Conservation (phyloP, 1,140 invertebrate species). For the Matsumurasca onukii region DNA sequence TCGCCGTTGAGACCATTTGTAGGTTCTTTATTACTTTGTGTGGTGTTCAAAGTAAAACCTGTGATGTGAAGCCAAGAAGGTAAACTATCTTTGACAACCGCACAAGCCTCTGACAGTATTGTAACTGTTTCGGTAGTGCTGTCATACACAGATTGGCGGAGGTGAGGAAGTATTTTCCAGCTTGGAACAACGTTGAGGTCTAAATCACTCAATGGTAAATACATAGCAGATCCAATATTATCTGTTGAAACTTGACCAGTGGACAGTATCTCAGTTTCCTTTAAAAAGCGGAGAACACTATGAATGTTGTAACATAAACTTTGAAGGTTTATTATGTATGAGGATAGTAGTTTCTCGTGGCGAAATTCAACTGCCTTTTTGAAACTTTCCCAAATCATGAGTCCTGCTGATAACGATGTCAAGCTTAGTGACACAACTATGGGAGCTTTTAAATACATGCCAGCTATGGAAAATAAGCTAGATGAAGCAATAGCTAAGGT, state of each 20-base stretch:
- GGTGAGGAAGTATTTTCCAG: slow-evolving; percentile 2
- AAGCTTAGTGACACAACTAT: not conserved
- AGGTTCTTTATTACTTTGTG: not conserved
- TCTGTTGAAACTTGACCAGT: not conserved
- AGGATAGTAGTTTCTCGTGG: not conserved
- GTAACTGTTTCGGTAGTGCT: not conserved
- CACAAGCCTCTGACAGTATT: not conserved
- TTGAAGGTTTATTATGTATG: not conserved
- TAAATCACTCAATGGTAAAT: not conserved
- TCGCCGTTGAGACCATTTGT: not conserved
- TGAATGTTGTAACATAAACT: slow-evolving; percentile 1
- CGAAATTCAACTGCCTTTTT: not conserved
- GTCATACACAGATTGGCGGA: not conserved
- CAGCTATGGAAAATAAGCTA: not conserved
- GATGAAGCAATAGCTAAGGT: not conserved
- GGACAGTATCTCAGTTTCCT: slow-evolving; percentile 5
- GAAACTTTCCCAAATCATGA: not conserved
- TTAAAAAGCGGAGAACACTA: not conserved
- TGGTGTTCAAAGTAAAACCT: not conserved
- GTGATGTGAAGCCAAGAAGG: not conserved
- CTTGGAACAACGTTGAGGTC: not conserved
- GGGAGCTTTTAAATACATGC: not conserved
- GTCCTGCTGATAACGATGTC: not conserved
- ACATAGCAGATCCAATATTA: slow-evolving; percentile 4
- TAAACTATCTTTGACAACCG: not conserved